Percentiles rank a stretch among this genome's conserved stretches.
These are phyloP conservation scores for Meganola albula DNA, from an alignment of 2,888 invertebrate species.

Conservation along the genomic window DNA sequence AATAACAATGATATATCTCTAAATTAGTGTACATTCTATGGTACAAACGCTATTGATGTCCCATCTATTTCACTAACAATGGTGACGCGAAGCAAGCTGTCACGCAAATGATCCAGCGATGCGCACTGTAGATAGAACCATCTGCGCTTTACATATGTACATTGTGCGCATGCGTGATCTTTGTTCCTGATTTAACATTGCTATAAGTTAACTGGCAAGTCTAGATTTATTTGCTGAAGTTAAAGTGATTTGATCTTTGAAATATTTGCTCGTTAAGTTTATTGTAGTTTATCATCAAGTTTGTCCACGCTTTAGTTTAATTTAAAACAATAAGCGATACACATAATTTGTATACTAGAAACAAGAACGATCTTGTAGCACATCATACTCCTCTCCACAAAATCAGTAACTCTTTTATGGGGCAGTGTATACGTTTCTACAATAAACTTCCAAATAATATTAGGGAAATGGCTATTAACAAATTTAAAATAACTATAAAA, in stretches of 20 bases:
- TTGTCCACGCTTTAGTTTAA: no score
- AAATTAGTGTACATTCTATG: not conserved
- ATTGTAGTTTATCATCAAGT: conserved; percentile 4
- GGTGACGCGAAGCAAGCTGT: conserved; percentile 33
- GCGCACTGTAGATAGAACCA: conserved; percentile 41
- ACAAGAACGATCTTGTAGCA: no score
- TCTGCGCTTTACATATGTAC: conserved; percentile 22
- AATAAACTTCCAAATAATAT: no score
- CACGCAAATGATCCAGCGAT: conserved; percentile 42
- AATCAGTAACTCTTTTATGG: no score
- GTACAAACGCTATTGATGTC: conserved; percentile 5
- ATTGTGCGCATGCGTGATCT: conserved; percentile 25
- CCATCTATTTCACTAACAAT: conserved; percentile 19
- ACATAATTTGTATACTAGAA: no score
- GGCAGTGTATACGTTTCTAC: no score
- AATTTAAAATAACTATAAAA: no score
- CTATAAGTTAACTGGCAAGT: conserved; percentile 18
- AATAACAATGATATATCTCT: not conserved
- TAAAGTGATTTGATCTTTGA: conserved; percentile 8
- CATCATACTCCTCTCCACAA: no score
- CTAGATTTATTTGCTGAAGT: conserved; percentile 11
- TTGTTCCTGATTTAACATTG: conserved; percentile 29
- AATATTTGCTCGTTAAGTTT: conserved; percentile 12
- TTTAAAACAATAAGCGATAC: no score
- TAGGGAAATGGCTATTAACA: no score